Conservation (phyloP, 1,140 invertebrate genomes). For the Ceratosolen fusciceps region DNA sequence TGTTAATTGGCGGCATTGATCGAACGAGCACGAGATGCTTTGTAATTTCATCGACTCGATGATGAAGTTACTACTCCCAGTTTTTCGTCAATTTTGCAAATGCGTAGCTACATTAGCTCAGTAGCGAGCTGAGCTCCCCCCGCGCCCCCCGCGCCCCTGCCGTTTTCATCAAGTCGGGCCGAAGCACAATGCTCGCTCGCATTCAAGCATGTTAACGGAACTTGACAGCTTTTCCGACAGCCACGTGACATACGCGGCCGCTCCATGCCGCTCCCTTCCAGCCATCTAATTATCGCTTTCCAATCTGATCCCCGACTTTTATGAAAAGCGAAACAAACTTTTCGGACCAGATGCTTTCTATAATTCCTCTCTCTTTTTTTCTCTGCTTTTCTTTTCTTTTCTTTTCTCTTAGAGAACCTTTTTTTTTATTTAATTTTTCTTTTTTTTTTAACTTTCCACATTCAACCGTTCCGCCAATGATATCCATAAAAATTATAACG, state of each 20-base stretch:
- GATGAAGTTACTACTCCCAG: not conserved
- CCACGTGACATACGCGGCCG: slow-evolving; percentile 68
- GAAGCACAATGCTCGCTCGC: slow-evolving; percentile 42
- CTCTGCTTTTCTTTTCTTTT: not conserved
- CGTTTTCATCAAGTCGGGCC: slow-evolving; percentile 33
- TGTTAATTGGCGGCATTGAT: not conserved
- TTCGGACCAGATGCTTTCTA: not conserved
- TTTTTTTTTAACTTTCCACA: no score
- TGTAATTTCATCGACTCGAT: not conserved
- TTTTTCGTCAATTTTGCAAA: slow-evolving; percentile 1
- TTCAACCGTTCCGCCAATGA: no score
- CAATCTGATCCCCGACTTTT: no score
- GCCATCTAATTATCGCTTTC: slow-evolving; percentile 66
- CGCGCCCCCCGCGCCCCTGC: not conserved
- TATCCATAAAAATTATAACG: no score
- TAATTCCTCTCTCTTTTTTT: not conserved
- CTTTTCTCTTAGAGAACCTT: no score
- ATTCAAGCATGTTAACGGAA: slow-evolving; percentile 58
- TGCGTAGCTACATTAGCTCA: not conserved
- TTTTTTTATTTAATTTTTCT: no score
- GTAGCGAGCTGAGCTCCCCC: not conserved
- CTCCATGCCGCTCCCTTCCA: slow-evolving; percentile 57
- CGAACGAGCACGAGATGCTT: not conserved
- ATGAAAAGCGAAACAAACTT: no score
- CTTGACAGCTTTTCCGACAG: slow-evolving; percentile 69